Conservation (phyloP, 1,140 invertebrate genomes). For the Drosophila parvula region DNA sequence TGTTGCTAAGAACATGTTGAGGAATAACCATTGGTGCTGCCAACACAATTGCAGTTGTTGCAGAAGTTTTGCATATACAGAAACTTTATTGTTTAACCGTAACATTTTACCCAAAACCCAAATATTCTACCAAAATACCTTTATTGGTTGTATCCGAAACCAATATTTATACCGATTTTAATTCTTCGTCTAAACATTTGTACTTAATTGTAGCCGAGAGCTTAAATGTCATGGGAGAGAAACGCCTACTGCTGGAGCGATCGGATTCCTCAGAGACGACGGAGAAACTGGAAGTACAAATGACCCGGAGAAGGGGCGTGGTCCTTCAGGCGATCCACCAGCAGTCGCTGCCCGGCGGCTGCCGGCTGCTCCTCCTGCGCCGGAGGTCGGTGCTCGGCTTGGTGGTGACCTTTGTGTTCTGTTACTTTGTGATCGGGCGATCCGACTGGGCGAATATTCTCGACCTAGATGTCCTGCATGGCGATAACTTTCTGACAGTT, state of each 20-base stretch:
- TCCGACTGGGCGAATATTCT: slow-evolving; percentile 56
- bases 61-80: too few relatives aligned
- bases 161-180: too few relatives aligned
- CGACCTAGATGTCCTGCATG: slow-evolving; percentile 47
- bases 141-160: too few relatives aligned
- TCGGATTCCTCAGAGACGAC: slow-evolving; percentile 16
- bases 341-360: slow-evolving; percentile 18
- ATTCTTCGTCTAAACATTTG: too few relatives aligned
- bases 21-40: too few relatives aligned
- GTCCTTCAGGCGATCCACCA: slow-evolving; percentile 1
- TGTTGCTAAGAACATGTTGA: too few relatives aligned
- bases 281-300: slow-evolving; percentile 17
- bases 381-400: slow-evolving; percentile 48
- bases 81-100: too few relatives aligned
- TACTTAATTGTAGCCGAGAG: slow-evolving; percentile 7
- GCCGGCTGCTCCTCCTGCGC: slow-evolving; percentile 33
- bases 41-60: too few relatives aligned
- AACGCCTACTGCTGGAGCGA: slow-evolving; percentile 48
- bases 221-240: slow-evolving; percentile 52
- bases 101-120: too few relatives aligned
- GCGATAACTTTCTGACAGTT: slow-evolving; percentile 42
- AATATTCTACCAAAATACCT: too few relatives aligned
- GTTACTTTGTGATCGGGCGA: slow-evolving; percentile 59
- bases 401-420: slow-evolving; percentile 51
- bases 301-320: slow-evolving; percentile 6